Percentiles rank a stretch among this genome's conserved stretches.
Conservation (phyloP, 92 coral and sea anemone species). For the Blastomussa wellsi region DNA sequence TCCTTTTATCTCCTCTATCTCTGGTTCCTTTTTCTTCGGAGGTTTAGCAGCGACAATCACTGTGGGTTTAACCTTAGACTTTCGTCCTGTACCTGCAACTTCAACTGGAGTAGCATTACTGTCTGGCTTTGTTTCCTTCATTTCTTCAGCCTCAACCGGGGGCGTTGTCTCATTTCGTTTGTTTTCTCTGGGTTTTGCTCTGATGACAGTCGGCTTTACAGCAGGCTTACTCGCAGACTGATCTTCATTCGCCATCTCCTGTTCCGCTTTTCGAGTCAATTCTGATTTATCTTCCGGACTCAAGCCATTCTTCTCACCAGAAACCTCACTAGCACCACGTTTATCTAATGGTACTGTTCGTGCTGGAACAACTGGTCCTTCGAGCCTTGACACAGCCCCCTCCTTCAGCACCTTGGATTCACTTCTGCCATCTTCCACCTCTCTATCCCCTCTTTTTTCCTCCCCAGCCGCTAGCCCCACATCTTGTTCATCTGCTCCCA, state of each 20-base stretch:
- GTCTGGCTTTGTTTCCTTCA: not conserved
- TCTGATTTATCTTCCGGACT: not conserved
- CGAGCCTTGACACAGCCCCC: not conserved
- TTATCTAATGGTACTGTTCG: not conserved
- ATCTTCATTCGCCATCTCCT: not conserved
- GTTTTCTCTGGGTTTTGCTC: slow-evolving; percentile 2
- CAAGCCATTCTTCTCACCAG: not conserved
- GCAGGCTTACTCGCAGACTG: slow-evolving; percentile 1
- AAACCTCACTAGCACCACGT: not conserved
- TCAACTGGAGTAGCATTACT: not conserved
- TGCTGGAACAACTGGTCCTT: slow-evolving; percentile 5
- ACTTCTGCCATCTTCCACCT: not conserved
- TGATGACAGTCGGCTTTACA: slow-evolving; percentile 29
- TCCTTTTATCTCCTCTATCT: not conserved
- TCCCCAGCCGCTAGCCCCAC: not conserved
- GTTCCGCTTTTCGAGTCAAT: not conserved
- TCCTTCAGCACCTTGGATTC: not conserved
- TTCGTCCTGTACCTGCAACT: not conserved
- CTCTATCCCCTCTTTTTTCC: not conserved
- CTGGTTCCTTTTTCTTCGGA: not conserved
- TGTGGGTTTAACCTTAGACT: slow-evolving; percentile 60
- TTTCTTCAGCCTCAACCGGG: not conserved
- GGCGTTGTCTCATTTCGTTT: slow-evolving; percentile 1
- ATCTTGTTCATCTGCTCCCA: slow-evolving; percentile 20
- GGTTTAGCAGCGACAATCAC: slow-evolving; percentile 45